phyloP scores from a whole-genome alignment of 2,888 invertebrate species.

The Tridacna crocea region DNA sequence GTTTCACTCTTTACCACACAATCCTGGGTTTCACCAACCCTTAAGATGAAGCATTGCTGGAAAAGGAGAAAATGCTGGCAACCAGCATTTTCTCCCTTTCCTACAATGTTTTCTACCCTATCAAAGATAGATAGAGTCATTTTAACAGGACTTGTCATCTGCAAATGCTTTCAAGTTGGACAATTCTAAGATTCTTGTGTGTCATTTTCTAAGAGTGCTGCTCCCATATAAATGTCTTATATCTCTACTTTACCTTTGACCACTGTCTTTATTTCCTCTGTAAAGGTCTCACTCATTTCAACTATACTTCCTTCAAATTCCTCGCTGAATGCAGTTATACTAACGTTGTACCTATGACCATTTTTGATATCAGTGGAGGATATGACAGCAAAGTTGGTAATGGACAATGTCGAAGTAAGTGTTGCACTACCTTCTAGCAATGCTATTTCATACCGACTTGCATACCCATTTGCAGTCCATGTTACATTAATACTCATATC shows the following conservation, averaged over 20 bases:
- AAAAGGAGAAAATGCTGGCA: too few species aligned
- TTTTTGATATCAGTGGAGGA: constrained; percentile 5
- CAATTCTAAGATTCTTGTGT: too few species aligned
- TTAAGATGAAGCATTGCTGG: too few species aligned
- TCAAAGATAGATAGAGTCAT: too few species aligned
- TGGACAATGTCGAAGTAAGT: neutral
- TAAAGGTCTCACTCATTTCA: constrained; percentile 20
- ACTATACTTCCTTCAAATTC: constrained; percentile 6
- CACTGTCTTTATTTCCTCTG: constrained; percentile 39
- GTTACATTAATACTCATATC: neutral
- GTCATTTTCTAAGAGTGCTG: too few species aligned
- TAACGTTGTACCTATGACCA: constrained; percentile 33
- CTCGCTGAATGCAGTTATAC: constrained; percentile 33
- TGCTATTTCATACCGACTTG: constrained; percentile 12
- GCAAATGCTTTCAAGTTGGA: too few species aligned
- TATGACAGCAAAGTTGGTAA: neutral
- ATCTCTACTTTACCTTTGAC: constrained; percentile 36
- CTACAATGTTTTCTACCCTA: too few species aligned
- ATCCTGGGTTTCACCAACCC: too few species aligned
- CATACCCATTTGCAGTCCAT: constrained; percentile 11
- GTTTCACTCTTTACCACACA: too few species aligned
- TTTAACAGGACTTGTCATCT: too few species aligned
- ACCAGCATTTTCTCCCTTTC: too few species aligned
- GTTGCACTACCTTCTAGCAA: constrained; percentile 9
- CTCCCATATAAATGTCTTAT: too few species aligned